A percentile compares a stretch with the other conserved stretches of the same genome.
Conservation (phyloP, 2,888 invertebrate genomes). For the Pammene aurita region DNA sequence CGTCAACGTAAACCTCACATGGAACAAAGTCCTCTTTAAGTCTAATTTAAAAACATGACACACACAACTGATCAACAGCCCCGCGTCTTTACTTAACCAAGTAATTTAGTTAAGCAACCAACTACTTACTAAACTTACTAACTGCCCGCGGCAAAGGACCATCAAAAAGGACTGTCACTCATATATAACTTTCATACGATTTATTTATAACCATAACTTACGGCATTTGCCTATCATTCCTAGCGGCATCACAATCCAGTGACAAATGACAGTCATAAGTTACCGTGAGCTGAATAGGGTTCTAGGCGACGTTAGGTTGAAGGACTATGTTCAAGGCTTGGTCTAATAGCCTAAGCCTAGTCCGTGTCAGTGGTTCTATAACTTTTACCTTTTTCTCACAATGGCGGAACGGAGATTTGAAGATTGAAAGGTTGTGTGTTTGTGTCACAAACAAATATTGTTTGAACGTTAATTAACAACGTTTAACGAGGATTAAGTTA, state of each 20-base stretch:
- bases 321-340: constrained; percentile 42
- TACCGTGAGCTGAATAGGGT: constrained; percentile 27
- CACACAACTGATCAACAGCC: not conserved
- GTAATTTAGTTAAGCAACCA: constrained; percentile 6
- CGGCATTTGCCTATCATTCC: constrained; percentile 8
- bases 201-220: constrained; percentile 20
- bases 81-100: not conserved
- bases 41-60: constrained; percentile 17
- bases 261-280: constrained; percentile 33
- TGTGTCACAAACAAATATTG: too few relatives aligned
- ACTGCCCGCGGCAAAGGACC: constrained; percentile 1
- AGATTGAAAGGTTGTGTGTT: too few relatives aligned
- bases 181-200: constrained; percentile 13
- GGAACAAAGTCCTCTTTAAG: not conserved
- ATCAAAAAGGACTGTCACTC: constrained; percentile 23
- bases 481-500: too few relatives aligned
- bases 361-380: not conserved
- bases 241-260: constrained; percentile 20
- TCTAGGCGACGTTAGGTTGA: constrained; percentile 18
- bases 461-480: too few relatives aligned
- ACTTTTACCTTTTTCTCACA: not conserved
- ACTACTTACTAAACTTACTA: constrained; percentile 1
- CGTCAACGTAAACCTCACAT: constrained; percentile 4
- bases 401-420: not conserved
- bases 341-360: constrained; percentile 5